A percentile compares a stretch with the other conserved stretches of the same genome.
These are phyloP conservation scores for Cottoperca gobio DNA, from an alignment of 2,797 vertebrate species.

Conservation along the genomic window DNA sequence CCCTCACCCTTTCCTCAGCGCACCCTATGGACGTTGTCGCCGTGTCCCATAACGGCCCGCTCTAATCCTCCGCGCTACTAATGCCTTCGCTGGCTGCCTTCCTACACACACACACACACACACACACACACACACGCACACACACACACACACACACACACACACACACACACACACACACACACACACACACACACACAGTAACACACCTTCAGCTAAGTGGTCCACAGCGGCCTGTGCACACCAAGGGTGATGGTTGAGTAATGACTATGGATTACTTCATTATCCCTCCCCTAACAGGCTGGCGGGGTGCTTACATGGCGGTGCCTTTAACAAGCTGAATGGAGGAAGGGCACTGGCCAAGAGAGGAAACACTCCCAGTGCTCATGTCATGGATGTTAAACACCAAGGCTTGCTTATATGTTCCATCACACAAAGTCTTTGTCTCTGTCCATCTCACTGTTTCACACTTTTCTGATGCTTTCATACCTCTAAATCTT, in stretches of 20 bases:
- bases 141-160: conserved; percentile 55
- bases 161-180: conserved; percentile 40
- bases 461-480: conserved; percentile 5
- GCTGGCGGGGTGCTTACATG: conserved; percentile 70
- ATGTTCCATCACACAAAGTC: conserved; percentile 24
- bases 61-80: conserved; percentile 32
- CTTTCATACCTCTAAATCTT: conserved; percentile 43
- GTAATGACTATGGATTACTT: conserved; percentile 84
- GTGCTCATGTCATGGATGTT: conserved; percentile 43
- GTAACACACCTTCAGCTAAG: conserved; percentile 69
- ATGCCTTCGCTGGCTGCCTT: conserved; percentile 61
- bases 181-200: conserved; percentile 39
- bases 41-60: conserved; percentile 43
- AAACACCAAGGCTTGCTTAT: conserved; percentile 27
- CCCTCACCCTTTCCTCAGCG: conserved; percentile 31
- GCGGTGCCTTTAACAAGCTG: conserved; percentile 72
- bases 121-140: conserved; percentile 56
- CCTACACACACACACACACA: conserved; percentile 45
- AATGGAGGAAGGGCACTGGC: conserved; percentile 52
- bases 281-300: conserved; percentile 78
- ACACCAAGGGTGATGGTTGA: conserved; percentile 80
- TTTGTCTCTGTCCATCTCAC: background rate
- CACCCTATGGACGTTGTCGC: conserved; percentile 36
- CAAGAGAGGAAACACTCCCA: conserved; percentile 52
- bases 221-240: conserved; percentile 68